These are phyloP conservation scores for Zenarchopterus dispar DNA, from an alignment of 2,797 vertebrate species.

Conservation along the genomic window DNA sequence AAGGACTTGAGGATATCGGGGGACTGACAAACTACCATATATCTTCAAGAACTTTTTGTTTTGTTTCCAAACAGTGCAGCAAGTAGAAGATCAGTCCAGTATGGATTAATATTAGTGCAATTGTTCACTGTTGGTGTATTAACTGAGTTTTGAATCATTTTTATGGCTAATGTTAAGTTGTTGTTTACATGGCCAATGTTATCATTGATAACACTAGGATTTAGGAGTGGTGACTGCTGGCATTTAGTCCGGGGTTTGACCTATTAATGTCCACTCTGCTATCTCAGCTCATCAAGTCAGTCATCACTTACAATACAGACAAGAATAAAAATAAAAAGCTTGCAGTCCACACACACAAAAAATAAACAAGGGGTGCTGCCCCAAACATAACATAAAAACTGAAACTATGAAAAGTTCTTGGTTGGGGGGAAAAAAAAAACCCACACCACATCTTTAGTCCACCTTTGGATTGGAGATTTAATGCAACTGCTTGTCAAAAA, in stretches of 20 bases:
- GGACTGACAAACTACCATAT: not conserved
- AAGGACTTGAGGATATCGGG: not conserved
- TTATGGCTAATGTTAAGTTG: not conserved
- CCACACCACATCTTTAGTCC: too few species aligned
- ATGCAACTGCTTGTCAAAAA: too few species aligned
- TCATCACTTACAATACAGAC: not conserved
- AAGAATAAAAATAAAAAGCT: not conserved
- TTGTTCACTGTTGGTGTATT: not conserved
- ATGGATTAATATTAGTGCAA: too few species aligned
- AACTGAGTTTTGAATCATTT: not conserved
- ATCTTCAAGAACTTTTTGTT: not conserved
- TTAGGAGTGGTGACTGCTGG: not conserved
- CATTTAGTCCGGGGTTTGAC: not conserved
- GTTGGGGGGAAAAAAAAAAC: too few species aligned
- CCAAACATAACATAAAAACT: too few species aligned
- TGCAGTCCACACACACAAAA: not conserved
- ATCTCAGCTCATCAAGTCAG: too few species aligned
- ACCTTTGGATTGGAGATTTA: too few species aligned
- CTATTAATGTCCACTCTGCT: not conserved
- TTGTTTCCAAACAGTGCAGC: not conserved
- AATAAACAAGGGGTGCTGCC: too few species aligned
- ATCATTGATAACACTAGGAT: not conserved
- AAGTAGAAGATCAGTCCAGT: too few species aligned
- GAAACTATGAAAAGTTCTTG: too few species aligned
- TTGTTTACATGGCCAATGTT: not conserved